Percentiles rank a stretch among this genome's conserved stretches.
phyloP scores from a whole-genome alignment of 2,113 vertebrate species.

The Vidua chalybeata region DNA sequence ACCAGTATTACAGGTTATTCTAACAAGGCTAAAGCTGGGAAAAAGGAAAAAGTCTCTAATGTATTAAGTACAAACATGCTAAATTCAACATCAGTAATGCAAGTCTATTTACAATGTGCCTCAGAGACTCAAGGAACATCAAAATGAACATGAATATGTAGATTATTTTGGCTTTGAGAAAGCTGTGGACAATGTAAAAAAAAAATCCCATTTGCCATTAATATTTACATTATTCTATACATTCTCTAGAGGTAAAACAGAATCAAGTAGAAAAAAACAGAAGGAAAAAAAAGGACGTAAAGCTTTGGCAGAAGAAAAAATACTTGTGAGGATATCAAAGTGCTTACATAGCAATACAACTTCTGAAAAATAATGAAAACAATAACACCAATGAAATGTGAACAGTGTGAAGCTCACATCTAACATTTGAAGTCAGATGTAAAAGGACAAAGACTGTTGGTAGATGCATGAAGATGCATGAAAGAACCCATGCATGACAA shows the following conservation, averaged over 20 bases:
- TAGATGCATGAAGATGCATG: background rate
- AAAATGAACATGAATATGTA: constrained; percentile 71
- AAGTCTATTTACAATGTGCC: constrained; percentile 53
- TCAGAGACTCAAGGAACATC: constrained; percentile 52
- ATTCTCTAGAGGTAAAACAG: constrained; percentile 36
- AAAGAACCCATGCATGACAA: background rate
- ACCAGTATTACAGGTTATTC: constrained; percentile 65
- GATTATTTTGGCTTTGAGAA: constrained; percentile 58
- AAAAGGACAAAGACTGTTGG: background rate
- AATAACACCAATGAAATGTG: background rate
- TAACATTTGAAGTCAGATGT: background rate
- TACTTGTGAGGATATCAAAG: background rate
- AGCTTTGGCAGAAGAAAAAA: background rate
- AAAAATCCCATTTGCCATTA: constrained; percentile 37
- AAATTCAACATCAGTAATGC: constrained; percentile 60
- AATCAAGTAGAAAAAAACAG: background rate
- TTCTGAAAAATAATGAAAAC: background rate
- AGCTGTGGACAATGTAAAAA: background rate
- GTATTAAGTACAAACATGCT: constrained; percentile 33
- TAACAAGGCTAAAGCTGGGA: constrained; percentile 47
- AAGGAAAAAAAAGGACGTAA: background rate
- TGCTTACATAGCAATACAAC: background rate
- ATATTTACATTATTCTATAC: constrained; percentile 51
- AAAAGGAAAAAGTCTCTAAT: constrained; percentile 1
- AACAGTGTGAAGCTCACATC: background rate